Conservation (phyloP, 2,797 vertebrate species). For the Anomalospiza imberbis region DNA sequence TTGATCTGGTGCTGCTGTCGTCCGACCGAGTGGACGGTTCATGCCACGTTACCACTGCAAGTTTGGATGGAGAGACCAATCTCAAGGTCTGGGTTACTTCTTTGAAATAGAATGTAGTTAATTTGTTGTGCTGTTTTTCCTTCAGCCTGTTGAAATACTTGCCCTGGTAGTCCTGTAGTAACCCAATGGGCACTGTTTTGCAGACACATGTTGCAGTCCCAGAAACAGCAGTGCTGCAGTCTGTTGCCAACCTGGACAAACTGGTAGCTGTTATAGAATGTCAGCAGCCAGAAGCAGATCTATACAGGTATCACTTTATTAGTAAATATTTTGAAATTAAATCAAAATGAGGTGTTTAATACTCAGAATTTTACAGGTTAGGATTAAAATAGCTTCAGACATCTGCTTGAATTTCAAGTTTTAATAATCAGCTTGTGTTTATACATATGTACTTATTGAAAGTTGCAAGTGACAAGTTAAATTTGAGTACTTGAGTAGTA, state of each 20-base stretch:
- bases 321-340: background rate
- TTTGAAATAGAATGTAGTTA: background rate
- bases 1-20: conserved; percentile 91
- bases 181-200: background rate
- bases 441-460: background rate
- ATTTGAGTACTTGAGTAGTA: background rate
- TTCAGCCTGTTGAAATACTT: background rate
- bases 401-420: background rate
- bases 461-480: background rate
- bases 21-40: conserved; percentile 91
- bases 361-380: background rate
- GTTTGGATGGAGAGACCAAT: conserved; percentile 97
- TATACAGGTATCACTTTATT: conserved; percentile 85
- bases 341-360: background rate
- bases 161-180: fast-evolving
- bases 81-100: conserved; percentile 82
- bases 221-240: conserved; percentile 91
- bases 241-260: conserved; percentile 87
- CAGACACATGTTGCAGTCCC: conserved; percentile 90
- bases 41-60: conserved; percentile 95
- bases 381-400: background rate
- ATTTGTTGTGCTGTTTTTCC: background rate
- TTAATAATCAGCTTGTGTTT: background rate
- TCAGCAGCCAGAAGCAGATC: conserved; percentile 94
- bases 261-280: conserved; percentile 94